Evolutionary conservation across 2,888 invertebrate genomes (phyloP), one percentile per base, ranked within the genome.

Genomic region (Agrenia bidenticulata): DNA sequence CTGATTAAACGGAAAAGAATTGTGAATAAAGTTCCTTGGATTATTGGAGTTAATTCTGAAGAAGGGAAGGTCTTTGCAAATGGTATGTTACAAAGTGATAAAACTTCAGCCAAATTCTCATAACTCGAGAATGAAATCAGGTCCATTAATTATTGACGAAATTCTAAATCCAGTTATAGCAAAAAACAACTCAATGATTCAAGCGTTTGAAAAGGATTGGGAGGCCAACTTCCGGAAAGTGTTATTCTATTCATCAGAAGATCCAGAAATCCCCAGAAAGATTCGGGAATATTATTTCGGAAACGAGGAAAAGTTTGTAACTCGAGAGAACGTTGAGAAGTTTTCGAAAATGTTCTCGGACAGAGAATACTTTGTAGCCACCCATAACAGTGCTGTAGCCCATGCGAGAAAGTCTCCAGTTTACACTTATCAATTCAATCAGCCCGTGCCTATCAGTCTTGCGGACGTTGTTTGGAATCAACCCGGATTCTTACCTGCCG

Each of bases 11-110:
- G 21, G 19, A 21, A 54, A 59, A 45, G 45, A 37, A 51, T 26
- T 27, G 50, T 56, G 11, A 64, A 42, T 13, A 65, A 66, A 32
- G 63, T 73, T 23, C 73, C 73, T 51, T 70, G 66, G 69, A 45
- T 73, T 15, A 53, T 64, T n/a, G 73, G 73, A 13, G 66, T 71
- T 0, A 68, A 51, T 42, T 41, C 64, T 1, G 42, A 57, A 19
- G 63, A 50, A 41, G 42, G 63, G 23, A 2, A 24, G 2, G 13
- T 51, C 7, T 23, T 51, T 24, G 45, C 49, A 7, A 58, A 17
- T 42, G 58, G 41, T 45, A 17, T 26, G 41, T 26, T 54, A 54
- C 5, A 27, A n/a, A n/a, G n/a, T n/a, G n/a, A n/a, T n/a, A n/a
- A n/a, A n/a, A 53, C 24, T 5, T 9, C 19, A 21, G 19, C 49